Conservation (phyloP, 2,888 invertebrate genomes). For the Acleris holmiana region DNA sequence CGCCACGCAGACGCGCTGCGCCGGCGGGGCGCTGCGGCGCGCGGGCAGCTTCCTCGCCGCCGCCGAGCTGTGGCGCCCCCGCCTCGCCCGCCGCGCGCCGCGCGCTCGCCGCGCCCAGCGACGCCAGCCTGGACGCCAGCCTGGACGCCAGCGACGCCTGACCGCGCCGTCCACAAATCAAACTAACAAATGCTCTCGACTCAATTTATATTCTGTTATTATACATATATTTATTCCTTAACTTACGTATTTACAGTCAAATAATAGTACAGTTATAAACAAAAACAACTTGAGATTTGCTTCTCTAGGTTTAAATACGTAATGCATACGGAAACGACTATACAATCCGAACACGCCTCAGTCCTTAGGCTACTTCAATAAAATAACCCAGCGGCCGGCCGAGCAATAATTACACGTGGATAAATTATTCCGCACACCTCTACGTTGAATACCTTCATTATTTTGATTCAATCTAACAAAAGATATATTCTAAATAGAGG, state of each 20-base stretch:
- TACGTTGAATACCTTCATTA: too few species aligned
- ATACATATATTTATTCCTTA: conserved; percentile 75
- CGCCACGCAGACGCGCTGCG: conserved; percentile 32
- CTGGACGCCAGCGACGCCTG: background rate
- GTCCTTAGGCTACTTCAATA: conserved; percentile 50
- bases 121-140: too few species aligned
- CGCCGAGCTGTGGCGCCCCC: conserved; percentile 19
- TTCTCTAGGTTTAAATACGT: conserved; percentile 56
- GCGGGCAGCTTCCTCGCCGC: background rate
- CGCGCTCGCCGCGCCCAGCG: too few species aligned
- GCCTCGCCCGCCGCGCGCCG: too few species aligned
- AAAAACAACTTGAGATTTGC: conserved; percentile 77
- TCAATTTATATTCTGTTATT: conserved; percentile 82
- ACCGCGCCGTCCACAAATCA: conserved; percentile 45
- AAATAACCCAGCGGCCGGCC: conserved; percentile 42
- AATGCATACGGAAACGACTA: conserved; percentile 53
- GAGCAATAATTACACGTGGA: too few species aligned
- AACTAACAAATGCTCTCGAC: conserved; percentile 53
- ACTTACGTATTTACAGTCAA: conserved; percentile 76
- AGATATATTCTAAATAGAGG: too few species aligned
- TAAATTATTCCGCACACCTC: too few species aligned
- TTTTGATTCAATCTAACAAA: too few species aligned
- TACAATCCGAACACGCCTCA: conserved; percentile 57
- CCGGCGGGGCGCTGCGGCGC: background rate
- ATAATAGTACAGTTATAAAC: conserved; percentile 76